Evolutionary conservation across 2,888 invertebrate genomes (phyloP).

Genomic region (Megamerina dolium): DNA sequence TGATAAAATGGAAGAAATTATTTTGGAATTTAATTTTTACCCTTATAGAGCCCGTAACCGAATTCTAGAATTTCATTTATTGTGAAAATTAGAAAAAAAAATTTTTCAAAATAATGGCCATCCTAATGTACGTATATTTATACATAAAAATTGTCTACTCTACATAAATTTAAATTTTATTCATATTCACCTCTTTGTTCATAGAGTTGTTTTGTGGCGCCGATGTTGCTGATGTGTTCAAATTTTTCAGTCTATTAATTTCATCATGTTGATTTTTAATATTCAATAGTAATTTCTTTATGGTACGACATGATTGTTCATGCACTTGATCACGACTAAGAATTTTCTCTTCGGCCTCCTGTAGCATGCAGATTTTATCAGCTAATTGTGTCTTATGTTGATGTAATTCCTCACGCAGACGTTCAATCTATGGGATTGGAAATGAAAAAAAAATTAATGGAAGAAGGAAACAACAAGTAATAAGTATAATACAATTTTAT

Average conservation of each 20-base stretch:
- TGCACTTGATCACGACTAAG: constrained; percentile 35
- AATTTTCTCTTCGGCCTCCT: constrained; percentile 39
- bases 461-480: too few relatives aligned
- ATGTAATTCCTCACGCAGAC: constrained; percentile 31
- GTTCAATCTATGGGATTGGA: constrained; percentile 20
- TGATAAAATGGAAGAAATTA: too few relatives aligned
- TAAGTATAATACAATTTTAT: too few relatives aligned
- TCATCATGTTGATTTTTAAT: constrained; percentile 39
- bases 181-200: constrained; percentile 31
- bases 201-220: too few relatives aligned
- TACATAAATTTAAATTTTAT: not conserved
- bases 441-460: constrained; percentile 1
- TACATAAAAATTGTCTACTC: not conserved
- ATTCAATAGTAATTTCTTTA: constrained; percentile 40
- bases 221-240: constrained; percentile 20
- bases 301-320: constrained; percentile 42
- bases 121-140: too few relatives aligned
- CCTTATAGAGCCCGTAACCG: too few relatives aligned
- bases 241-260: constrained; percentile 33
- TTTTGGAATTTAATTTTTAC: too few relatives aligned
- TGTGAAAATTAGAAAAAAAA: not conserved
- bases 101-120: not conserved
- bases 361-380: constrained; percentile 39
- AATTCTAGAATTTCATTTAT: too few relatives aligned
- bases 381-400: constrained; percentile 37